phyloP scores from a whole-genome alignment of 2,113 vertebrate species.

The Eulemur macaco region DNA sequence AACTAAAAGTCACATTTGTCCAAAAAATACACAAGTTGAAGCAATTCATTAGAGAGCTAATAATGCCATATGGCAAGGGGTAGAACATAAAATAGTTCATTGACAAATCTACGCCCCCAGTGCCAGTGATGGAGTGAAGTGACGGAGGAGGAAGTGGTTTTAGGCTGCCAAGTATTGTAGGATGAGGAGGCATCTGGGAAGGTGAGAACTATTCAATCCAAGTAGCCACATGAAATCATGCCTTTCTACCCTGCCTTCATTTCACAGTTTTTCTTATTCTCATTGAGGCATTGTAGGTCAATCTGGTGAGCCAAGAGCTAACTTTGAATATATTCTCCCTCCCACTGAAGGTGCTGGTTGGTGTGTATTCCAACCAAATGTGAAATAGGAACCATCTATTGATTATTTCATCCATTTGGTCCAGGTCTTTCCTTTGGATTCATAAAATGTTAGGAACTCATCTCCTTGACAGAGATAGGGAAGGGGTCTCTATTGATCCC shows the following conservation, averaged over 20 bases:
- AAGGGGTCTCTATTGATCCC: background rate
- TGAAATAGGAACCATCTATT: background rate
- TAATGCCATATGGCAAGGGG: slow-evolving; percentile 66
- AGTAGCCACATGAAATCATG: background rate
- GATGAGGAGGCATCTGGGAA: background rate
- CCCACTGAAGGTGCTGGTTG: background rate
- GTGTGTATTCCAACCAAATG: background rate
- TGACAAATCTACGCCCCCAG: slow-evolving; percentile 27
- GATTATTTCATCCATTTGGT: background rate
- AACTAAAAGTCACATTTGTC: slow-evolving; percentile 72
- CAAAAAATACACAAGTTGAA: slow-evolving; percentile 51
- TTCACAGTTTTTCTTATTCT: slow-evolving; percentile 6
- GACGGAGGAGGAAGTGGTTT: background rate
- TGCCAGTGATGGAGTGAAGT: background rate
- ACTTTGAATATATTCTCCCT: background rate
- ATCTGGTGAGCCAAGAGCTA: background rate
- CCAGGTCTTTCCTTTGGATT: slow-evolving; percentile 40
- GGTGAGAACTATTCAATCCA: background rate
- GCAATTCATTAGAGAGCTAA: slow-evolving; percentile 69
- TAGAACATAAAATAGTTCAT: slow-evolving; percentile 55
- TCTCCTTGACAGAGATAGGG: background rate
- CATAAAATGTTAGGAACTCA: background rate
- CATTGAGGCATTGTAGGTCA: background rate
- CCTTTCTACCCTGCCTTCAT: background rate
- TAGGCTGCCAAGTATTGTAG: background rate